Evolutionary conservation across 2,113 vertebrate genomes (phyloP), one percentile per base, ranked within the genome.

Genomic region (Cochlearius cochlearius): DNA sequence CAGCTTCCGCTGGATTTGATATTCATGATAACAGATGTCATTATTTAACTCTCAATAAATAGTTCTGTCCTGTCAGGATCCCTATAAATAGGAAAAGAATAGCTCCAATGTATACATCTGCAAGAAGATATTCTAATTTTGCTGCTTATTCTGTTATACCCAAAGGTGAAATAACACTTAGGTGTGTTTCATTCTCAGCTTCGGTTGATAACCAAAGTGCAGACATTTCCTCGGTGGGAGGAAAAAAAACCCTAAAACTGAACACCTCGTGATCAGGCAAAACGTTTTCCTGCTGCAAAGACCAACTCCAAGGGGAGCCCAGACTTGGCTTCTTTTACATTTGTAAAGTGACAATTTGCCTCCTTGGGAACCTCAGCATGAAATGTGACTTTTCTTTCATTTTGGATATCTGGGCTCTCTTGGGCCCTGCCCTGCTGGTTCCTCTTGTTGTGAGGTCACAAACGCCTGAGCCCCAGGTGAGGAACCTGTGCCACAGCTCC

Each of bases 21-120:
- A 91, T 50, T 96, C 58, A 58, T 89, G 34, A 92, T 85, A 95
- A 90, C 95, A 96, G 83, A 95, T 97, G 97, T 91, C 71, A 64
- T 89, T 88, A 92, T 90, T 96, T 96, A 96, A 59, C 77, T 88
- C 58, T 72, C 86, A 55, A 25, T 73, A 88, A 91, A 95, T 50
- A 93, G 18, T 91, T 94, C 55, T 88, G 49, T 73, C 71, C 66
- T 92, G 66, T 92, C 66, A 94, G 19, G 71, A 50, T 79, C 47
- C 76, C 76, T 82, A 86, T 86, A 53, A 85, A 67, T 16, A 90
- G 47, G 81, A 59, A 87, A 92, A 56, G 36, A 91, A 76, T 69
- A 79, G 8, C 67, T 92, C n/a, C 0, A 0, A 58, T 50, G 22
- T 21, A 50, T 50, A 45, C 73, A 86, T 25, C 39, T 73, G 45